These are phyloP conservation scores for Acanthosepion pharaonis DNA, from an alignment of 2,888 invertebrate genomes.

Conservation along the genomic window DNA sequence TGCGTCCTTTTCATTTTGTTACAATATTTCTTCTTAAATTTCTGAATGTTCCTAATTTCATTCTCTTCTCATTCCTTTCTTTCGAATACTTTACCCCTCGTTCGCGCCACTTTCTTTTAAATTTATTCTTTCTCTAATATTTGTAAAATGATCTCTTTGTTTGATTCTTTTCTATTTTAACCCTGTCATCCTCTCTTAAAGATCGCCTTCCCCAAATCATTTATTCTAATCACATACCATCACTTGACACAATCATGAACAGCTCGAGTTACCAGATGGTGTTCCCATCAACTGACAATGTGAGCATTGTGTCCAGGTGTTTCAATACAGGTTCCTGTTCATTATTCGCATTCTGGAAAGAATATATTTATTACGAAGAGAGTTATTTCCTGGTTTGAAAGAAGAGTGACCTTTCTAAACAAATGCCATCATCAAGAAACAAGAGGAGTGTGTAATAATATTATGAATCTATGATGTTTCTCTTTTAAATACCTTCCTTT, in stretches of 20 bases:
- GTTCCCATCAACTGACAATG: neutral
- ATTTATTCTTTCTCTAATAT: neutral
- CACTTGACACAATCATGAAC: neutral
- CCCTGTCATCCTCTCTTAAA: neutral
- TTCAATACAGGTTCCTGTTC: constrained; percentile 18
- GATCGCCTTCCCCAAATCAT: neutral
- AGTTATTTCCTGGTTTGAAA: neutral
- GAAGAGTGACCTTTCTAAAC: neutral
- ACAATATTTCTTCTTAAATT: too few species aligned
- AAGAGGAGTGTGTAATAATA: neutral
- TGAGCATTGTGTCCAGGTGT: neutral
- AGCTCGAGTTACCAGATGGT: neutral
- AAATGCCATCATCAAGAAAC: neutral
- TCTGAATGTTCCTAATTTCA: too few species aligned
- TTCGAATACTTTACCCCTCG: neutral
- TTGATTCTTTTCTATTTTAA: neutral
- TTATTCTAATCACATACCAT: neutral
- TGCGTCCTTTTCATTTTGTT: too few species aligned
- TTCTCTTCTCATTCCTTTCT: too few species aligned
- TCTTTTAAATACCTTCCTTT: neutral
- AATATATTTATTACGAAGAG: neutral
- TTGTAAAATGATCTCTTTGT: neutral
- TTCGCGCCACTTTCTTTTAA: neutral
- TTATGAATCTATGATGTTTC: neutral
- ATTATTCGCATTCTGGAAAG: neutral